A percentile compares a stretch with the other conserved stretches of the same genome.
phyloP scores from a whole-genome alignment of 2,888 invertebrate species.

The Liodrosophila aerea region DNA sequence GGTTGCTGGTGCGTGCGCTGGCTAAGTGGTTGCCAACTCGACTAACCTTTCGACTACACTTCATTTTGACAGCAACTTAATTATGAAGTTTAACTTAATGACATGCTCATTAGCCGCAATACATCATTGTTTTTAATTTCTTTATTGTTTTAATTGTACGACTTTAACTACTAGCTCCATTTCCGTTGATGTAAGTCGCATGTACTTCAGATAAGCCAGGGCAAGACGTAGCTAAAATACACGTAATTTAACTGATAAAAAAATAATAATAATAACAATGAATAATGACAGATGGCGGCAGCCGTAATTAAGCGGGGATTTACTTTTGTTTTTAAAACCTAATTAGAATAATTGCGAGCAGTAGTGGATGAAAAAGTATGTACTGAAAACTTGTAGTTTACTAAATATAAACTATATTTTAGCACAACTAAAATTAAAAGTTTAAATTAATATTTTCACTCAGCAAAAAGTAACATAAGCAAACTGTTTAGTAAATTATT shows the following conservation, averaged over 20 bases:
- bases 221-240: not conserved
- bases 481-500: too few species aligned
- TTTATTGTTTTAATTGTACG: conserved; percentile 38
- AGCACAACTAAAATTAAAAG: too few species aligned
- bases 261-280: too few species aligned
- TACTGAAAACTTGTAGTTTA: not conserved
- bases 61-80: not conserved
- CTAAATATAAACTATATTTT: too few species aligned
- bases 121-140: conserved; percentile 7
- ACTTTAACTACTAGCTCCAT: conserved; percentile 21
- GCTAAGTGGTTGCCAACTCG: conserved; percentile 33
- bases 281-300: not conserved
- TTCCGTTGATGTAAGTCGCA: conserved; percentile 46
- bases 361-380: too few species aligned
- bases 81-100: not conserved
- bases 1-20: conserved; percentile 41
- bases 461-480: too few species aligned
- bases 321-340: conserved; percentile 32
- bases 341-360: conserved; percentile 10
- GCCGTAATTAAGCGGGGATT: conserved; percentile 40
- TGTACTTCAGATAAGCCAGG: conserved; percentile 11
- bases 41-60: conserved; percentile 4
- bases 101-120: conserved; percentile 19
- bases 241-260: not conserved
- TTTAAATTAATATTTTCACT: too few species aligned